Percentiles rank a stretch among this genome's conserved stretches.
These are phyloP conservation scores for Tadarida brasiliensis DNA, from an alignment of 2,797 vertebrate genomes.

Conservation along the genomic window DNA sequence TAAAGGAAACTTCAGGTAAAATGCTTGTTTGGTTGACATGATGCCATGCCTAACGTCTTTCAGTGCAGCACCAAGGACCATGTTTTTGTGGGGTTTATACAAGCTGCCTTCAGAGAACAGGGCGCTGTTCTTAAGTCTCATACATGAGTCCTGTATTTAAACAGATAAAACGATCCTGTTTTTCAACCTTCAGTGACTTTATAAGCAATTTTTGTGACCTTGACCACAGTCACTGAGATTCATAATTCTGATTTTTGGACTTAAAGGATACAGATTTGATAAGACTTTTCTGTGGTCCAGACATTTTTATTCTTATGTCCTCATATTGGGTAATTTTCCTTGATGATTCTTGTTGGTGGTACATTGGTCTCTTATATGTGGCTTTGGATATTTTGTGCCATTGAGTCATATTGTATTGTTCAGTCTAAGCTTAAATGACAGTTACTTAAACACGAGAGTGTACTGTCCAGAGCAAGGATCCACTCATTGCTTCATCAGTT, in stretches of 20 bases:
- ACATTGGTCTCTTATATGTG: not conserved
- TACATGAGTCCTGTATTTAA: not conserved
- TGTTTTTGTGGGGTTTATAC: not conserved
- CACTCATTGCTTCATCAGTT: not conserved
- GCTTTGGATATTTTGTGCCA: not conserved
- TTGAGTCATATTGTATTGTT: not conserved
- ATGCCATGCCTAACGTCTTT: conserved; percentile 42
- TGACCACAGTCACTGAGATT: not conserved
- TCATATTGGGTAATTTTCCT: not conserved
- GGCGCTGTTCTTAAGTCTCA: not conserved
- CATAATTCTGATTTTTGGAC: not conserved
- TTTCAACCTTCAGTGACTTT: not conserved
- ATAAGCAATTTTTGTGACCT: not conserved
- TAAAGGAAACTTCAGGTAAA: conserved; percentile 84
- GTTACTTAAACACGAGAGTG: not conserved
- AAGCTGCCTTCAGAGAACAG: not conserved
- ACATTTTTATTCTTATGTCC: not conserved
- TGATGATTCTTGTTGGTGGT: not conserved
- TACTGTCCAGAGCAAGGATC: not conserved
- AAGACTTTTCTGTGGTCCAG: conserved; percentile 1
- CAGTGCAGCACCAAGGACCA: not conserved
- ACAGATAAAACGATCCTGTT: not conserved
- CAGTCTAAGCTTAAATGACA: not conserved
- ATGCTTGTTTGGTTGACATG: conserved; percentile 49
- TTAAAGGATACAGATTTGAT: not conserved